These are phyloP conservation scores for Chrysogorgia sp. DNA, from an alignment of 92 coral and sea anemone species.

Conservation along the genomic window DNA sequence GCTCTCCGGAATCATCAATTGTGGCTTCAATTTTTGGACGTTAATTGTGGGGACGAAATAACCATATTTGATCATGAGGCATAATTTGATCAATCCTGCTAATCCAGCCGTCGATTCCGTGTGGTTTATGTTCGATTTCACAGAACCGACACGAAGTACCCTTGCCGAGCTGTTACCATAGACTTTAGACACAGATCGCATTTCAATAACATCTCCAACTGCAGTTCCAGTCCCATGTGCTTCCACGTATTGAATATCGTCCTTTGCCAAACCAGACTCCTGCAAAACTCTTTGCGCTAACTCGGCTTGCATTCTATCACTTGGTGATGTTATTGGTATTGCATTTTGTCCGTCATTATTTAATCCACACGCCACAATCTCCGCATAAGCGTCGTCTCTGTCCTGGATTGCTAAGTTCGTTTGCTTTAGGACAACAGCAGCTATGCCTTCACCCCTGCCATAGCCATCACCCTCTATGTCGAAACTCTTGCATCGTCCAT, in stretches of 20 bases:
- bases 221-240: constrained; percentile 94
- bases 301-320: constrained; percentile 69
- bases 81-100: constrained; percentile 77
- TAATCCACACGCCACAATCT: constrained; percentile 64
- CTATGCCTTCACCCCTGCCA: constrained; percentile 91
- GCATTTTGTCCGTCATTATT: too few species aligned
- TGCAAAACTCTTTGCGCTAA: constrained; percentile 61
- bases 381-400: constrained; percentile 70
- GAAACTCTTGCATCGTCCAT: constrained; percentile 86
- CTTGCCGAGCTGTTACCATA: constrained; percentile 58
- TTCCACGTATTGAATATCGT: constrained; percentile 72
- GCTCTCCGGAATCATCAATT: constrained; percentile 65
- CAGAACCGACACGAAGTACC: constrained; percentile 71
- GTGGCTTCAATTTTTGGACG: constrained; percentile 59
- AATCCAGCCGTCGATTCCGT: constrained; percentile 82
- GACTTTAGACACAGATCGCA: constrained; percentile 63
- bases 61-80: constrained; percentile 73
- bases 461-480: constrained; percentile 87
- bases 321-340: constrained; percentile 82
- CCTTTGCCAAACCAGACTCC: constrained; percentile 60
- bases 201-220: constrained; percentile 79
- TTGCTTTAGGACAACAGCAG: constrained; percentile 72
- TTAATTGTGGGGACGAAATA: constrained; percentile 72
- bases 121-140: constrained; percentile 82
- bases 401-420: constrained; percentile 59